Conservation (phyloP, 2,797 vertebrate genomes). For the Triplophysa bombifrons region DNA sequence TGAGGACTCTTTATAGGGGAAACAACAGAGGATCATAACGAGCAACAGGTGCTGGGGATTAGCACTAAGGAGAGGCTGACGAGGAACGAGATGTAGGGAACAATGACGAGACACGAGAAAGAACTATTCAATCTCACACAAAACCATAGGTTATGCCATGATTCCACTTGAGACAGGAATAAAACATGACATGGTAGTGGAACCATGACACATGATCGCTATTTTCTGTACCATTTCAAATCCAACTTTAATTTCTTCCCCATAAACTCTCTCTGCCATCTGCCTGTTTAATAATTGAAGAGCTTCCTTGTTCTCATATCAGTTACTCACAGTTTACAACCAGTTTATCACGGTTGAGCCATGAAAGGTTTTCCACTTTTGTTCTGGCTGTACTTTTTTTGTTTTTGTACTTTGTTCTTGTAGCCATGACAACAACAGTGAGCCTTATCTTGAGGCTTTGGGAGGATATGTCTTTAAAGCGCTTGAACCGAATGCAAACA, state of each 20-base stretch:
- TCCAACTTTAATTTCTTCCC: background rate
- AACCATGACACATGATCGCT: too few relatives aligned
- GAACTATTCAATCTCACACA: too few relatives aligned
- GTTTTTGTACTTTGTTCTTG: constrained; percentile 11
- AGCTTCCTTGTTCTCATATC: constrained; percentile 28
- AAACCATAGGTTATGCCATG: too few relatives aligned
- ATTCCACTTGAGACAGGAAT: too few relatives aligned
- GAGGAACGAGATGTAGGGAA: too few relatives aligned
- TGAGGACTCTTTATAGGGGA: too few relatives aligned
- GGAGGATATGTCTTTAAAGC: background rate
- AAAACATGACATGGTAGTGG: too few relatives aligned
- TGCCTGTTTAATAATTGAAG: constrained; percentile 5
- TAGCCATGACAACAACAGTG: background rate
- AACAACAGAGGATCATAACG: too few relatives aligned
- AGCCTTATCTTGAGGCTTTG: background rate
- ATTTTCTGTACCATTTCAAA: background rate
- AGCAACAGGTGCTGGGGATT: too few relatives aligned
- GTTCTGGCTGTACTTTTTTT: background rate
- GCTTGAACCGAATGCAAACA: constrained; percentile 1
- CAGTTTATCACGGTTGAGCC: background rate
- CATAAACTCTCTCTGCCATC: constrained; percentile 10
- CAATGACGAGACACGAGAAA: too few relatives aligned
- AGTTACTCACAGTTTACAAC: background rate
- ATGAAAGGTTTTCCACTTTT: constrained; percentile 2
- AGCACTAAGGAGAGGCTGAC: too few relatives aligned